Percentiles rank a stretch among this genome's conserved stretches.
Conservation (phyloP, 2,797 vertebrate species). For the Manis pentadactyla region DNA sequence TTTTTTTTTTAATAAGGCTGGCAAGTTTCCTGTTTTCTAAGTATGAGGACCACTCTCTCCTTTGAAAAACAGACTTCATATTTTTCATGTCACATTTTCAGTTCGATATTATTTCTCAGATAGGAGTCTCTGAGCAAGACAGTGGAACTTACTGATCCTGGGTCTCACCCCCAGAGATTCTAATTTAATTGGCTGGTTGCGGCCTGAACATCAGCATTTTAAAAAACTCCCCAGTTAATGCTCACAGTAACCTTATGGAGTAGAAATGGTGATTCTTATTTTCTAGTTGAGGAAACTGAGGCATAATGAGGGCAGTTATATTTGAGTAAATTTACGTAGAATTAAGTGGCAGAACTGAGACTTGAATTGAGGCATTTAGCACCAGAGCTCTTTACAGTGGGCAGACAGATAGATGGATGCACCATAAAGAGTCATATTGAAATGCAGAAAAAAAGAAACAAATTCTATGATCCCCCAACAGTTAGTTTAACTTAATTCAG, state of each 20-base stretch:
- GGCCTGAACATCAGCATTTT: not conserved
- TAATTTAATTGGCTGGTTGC: not conserved
- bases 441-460: not conserved
- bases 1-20: not conserved
- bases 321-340: not conserved
- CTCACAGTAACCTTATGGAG: not conserved
- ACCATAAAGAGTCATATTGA: not conserved
- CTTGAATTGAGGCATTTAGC: not conserved
- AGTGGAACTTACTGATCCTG: not conserved
- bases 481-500: not conserved
- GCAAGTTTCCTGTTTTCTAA: conserved; percentile 33
- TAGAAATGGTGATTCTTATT: not conserved
- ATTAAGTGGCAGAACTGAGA: not conserved
- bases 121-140: not conserved
- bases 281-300: conserved; percentile 44
- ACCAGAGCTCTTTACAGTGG: not conserved
- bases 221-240: not conserved
- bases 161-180: not conserved
- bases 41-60: not conserved
- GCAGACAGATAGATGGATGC: not conserved
- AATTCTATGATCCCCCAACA: not conserved
- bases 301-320: not conserved
- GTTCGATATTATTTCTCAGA: not conserved
- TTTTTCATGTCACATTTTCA: conserved; percentile 51
- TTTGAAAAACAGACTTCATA: conserved; percentile 21